Evolutionary conservation across 1,140 invertebrate species (phyloP).

Genomic region (Drosophila nasuta): DNA sequence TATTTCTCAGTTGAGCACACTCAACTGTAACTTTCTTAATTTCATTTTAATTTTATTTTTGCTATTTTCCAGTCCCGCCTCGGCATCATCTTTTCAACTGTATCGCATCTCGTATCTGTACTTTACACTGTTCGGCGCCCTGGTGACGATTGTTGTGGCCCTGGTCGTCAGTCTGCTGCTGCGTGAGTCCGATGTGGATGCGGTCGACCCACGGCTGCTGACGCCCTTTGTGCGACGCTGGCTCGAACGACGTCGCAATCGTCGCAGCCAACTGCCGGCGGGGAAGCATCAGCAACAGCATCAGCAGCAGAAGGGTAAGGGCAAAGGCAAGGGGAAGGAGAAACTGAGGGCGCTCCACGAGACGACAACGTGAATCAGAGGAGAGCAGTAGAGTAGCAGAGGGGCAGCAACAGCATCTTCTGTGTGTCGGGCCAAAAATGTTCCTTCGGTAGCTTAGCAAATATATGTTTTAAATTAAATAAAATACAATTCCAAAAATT

Average conservation of each 20-base stretch:
- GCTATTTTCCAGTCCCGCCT: constrained; percentile 18
- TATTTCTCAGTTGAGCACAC: too few species aligned
- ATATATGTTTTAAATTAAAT: constrained; percentile 66
- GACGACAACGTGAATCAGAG: constrained; percentile 54
- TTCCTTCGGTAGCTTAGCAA: constrained; percentile 77
- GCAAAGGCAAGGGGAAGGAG: background rate
- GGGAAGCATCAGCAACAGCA: background rate
- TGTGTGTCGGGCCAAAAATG: constrained; percentile 39
- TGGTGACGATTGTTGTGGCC: constrained; percentile 89
- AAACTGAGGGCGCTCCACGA: constrained; percentile 44
- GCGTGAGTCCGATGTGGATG: constrained; percentile 86
- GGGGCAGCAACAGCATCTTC: constrained; percentile 9
- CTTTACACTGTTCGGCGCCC: constrained; percentile 88
- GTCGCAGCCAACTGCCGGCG: constrained; percentile 43
- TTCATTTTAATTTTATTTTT: background rate
- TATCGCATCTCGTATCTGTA: constrained; percentile 88
- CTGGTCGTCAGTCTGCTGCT: constrained; percentile 86
- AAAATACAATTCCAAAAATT: constrained; percentile 67
- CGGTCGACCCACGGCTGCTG: constrained; percentile 87
- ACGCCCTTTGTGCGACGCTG: constrained; percentile 89
- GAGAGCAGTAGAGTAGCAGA: background rate
- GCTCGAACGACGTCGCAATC: constrained; percentile 85
- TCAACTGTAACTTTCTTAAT: too few species aligned
- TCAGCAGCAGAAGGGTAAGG: background rate
- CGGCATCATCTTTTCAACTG: constrained; percentile 58